Evolutionary conservation across 2,888 invertebrate genomes (phyloP), one percentile per base, ranked within the genome.

Genomic region (Ariolimax columbianus): DNA sequence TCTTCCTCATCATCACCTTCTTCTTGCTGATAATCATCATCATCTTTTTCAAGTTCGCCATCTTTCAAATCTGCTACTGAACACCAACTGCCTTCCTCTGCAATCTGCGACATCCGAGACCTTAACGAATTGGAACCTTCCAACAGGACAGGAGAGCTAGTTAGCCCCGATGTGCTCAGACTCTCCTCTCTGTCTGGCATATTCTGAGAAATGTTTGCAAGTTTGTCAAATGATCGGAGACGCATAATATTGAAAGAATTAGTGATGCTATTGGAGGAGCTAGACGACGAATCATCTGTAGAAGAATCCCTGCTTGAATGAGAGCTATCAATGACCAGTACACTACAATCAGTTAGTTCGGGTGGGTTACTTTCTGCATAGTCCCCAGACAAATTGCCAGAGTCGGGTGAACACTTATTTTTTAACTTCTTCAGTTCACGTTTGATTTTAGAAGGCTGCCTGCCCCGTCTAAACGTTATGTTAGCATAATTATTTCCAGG

Each of bases 21-120:
- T 55, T 80, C 81, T 26, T 38, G 77, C 23, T 77, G 83, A 0
- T 83, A 63, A 36, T 82, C 81, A 36, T 85, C 83, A 33, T 84
- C 77, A 83, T 43, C 40, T 23, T 72, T 23, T 4, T 23, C 9
- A n/a, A n/a, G 73, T 36, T 63, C n/a, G 0, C 17, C 80, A 47
- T 47, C 38, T 55, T 36, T 51, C 0, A 43, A 72, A 43, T 51
- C 75, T 51, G 85, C 51, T 26, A 55, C 59, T 19, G 40, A 59
- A 47, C 70, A 51, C 14, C 19, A n/a, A 77, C 77, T 83, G 72
- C 55, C 55, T 55, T 78, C 63, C 30, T 78, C 78, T 26, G 38
- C n/a, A 78, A 63, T 59, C 11, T 63, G 51, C 7, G 78, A 17
- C n/a, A 78, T 26, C 17, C 4, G 38, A 59, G 78, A 63, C n/a